Percentiles rank a stretch among this genome's conserved stretches.
Conservation (phyloP, 2,797 vertebrate genomes). For the Hypotaenidia philippensis region DNA sequence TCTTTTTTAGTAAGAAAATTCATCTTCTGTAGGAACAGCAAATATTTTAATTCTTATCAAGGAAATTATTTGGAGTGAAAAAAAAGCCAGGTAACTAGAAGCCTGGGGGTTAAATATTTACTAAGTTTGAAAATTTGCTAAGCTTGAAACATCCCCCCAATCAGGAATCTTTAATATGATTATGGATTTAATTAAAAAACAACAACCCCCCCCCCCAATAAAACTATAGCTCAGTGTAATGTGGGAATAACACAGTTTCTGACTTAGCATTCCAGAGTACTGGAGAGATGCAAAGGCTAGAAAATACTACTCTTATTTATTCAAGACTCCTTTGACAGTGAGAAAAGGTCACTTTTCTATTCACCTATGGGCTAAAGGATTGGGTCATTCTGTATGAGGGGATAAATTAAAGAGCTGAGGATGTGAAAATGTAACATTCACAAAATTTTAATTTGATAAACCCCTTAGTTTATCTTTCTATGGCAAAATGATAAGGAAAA, state of each 20-base stretch:
- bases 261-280: background rate
- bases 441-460: constrained; percentile 26
- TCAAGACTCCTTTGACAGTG: background rate
- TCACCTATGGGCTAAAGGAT: background rate
- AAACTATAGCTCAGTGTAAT: background rate
- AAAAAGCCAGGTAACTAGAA: background rate
- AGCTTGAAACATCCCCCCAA: background rate
- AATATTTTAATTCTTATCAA: background rate
- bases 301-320: background rate
- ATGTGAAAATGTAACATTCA: background rate
- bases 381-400: background rate
- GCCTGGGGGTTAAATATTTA: background rate
- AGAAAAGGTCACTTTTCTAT: background rate
- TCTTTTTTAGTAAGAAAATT: background rate
- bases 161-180: background rate
- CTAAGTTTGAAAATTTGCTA: background rate
- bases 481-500: constrained; percentile 24
- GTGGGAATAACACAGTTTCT: background rate
- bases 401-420: background rate
- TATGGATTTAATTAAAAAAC: background rate
- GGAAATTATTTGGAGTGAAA: background rate
- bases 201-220: background rate
- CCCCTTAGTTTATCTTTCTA: constrained; percentile 8
- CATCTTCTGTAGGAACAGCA: background rate
- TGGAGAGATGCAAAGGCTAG: background rate